Evolutionary conservation across 2,113 vertebrate species (phyloP), one percentile per base, ranked within the genome.

Genomic region (Antigone vipio): DNA sequence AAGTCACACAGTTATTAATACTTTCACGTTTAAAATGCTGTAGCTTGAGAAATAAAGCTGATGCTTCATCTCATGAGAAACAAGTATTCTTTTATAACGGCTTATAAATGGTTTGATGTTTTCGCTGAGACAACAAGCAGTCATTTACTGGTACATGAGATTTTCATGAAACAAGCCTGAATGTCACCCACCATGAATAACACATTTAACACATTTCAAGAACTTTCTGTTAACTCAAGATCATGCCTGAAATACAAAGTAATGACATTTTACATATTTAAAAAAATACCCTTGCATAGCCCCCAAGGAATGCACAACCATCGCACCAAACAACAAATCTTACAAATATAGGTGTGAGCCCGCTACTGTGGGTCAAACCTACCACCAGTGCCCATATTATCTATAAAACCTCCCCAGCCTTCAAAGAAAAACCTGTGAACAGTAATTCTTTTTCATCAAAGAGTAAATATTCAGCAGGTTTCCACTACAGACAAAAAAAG

Each of bases 181-280:
- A 92, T 50, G 87, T 90, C 92, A 91, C 58, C 79, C 83, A 6
- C 77, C 9, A 0, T 34, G 44, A 94, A 91, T 56, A 93, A 91
- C 62, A 71, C 58, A 85, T 67, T 95, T 92, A 92, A 90, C 67
- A 73, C 64, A 60, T 92, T 91, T 85, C 91, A 96, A 80, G 85
- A 95, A 95, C 75, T 97, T 94, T 92, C 88, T 12, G 72, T 59
- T 82, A 93, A 91, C 44, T 85, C 68, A 42, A 50, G 66, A 67
- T 60, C 88, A 89, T 11, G 49, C 52, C 50, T 40, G 32, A 88
- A 84, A 93, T 58, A 80, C 83, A 75, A 56, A 79, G 75, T 86
- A 76, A 44, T 26, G 23, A 67, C 30, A 67, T 50, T 53, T 35
- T 34, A 75, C 21, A 3, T 71, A 63, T 68, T 68, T 77, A 9